phyloP scores from a whole-genome alignment of 2,113 vertebrate genomes.

The Salvelinus namaycush region DNA sequence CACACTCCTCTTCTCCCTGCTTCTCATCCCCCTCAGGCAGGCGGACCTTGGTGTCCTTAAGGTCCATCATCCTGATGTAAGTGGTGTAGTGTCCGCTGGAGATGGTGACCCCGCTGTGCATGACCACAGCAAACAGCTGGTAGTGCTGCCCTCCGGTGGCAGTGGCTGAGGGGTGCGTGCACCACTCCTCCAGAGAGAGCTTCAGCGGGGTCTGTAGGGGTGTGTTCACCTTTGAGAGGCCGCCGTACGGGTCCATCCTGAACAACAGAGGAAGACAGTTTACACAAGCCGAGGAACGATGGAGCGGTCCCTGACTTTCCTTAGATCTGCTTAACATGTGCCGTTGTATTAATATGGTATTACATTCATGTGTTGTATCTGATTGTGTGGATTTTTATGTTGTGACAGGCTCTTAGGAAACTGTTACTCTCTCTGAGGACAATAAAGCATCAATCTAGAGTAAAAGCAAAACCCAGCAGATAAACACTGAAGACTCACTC shows the following conservation, averaged over 20 bases:
- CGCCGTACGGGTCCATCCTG: conserved; percentile 90
- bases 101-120: conserved; percentile 97
- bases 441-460: no score
- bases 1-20: conserved; percentile 69
- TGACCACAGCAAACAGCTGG: conserved; percentile 91
- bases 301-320: no score
- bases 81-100: conserved; percentile 97
- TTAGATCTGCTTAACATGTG: no score
- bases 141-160: conserved; percentile 77
- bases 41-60: conserved; percentile 71
- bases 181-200: conserved; percentile 93
- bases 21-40: conserved; percentile 39
- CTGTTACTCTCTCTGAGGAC: no score
- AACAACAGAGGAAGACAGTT: conserved; percentile 7
- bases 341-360: no score
- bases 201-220: conserved; percentile 88
- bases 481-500: conserved; percentile 73
- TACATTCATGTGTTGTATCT: no score
- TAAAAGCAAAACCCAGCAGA: no score
- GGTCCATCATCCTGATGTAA: conserved; percentile 85
- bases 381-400: no score
- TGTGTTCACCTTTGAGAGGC: conserved; percentile 96
- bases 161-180: conserved; percentile 76
- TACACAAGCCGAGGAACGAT: background rate
- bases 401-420: background rate